Percentiles rank a stretch among this genome's conserved stretches.
These are phyloP conservation scores for Heliconius ethilla DNA, from an alignment of 2,888 invertebrate genomes.

Conservation along the genomic window DNA sequence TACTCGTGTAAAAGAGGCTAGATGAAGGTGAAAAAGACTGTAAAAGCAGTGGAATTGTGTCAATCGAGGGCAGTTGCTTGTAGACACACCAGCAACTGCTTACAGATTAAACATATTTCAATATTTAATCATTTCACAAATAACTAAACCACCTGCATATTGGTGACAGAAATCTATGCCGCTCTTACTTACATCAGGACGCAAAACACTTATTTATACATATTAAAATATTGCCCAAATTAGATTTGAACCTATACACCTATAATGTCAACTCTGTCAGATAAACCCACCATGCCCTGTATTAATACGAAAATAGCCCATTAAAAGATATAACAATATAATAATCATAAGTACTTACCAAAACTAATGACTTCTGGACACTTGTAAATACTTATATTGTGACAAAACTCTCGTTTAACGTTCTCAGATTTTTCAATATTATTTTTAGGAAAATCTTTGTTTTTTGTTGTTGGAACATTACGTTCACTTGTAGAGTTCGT, in stretches of 20 bases:
- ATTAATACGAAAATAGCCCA: background rate
- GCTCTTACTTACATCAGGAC: background rate
- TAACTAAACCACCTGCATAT: too few species aligned
- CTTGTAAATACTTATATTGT: slow-evolving; percentile 35
- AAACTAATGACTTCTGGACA: slow-evolving; percentile 36
- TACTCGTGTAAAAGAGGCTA: too few species aligned
- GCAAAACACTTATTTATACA: background rate
- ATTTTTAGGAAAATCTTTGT: slow-evolving; percentile 30
- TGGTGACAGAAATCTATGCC: background rate
- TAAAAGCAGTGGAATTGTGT: too few species aligned
- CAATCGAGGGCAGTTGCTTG: too few species aligned
- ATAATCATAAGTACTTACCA: slow-evolving; percentile 42
- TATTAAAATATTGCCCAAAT: background rate
- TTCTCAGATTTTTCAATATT: slow-evolving; percentile 16
- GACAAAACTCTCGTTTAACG: slow-evolving; percentile 7
- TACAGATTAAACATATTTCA: too few species aligned
- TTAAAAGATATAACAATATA: background rate
- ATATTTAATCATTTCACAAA: too few species aligned
- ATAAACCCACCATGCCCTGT: too few species aligned
- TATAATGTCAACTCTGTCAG: too few species aligned
- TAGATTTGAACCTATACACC: background rate
- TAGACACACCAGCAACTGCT: too few species aligned
- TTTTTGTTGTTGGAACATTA: slow-evolving; percentile 32
- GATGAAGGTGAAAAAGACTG: too few species aligned
- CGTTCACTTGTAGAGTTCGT: slow-evolving; percentile 31